Base-by-base conservation (phyloP, 2,113 vertebrate genomes). In the Bombycilla garrulus region DNA sequence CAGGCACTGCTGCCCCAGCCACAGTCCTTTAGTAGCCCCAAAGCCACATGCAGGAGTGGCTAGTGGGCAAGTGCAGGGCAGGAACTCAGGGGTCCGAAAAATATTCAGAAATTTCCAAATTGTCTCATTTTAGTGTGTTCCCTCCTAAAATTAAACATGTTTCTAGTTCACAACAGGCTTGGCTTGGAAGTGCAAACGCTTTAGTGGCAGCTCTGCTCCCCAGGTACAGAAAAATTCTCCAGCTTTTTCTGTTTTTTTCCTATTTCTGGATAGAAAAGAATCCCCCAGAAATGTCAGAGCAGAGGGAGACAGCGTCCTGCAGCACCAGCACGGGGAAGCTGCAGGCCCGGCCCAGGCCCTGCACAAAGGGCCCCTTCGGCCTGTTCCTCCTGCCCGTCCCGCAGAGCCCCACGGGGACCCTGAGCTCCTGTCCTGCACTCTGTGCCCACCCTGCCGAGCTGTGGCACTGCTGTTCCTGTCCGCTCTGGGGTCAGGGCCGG, bases 321-420 rank as follows among this genome's bases (percentile, higher is more conserved):
- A 36, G 26, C 5, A 0, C 4, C 0, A 0, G 47, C 0, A 0
- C 20, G 7, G 66, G 66, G 35, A 56, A 51, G 20, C 53, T 65
- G 69, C 40, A 11, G 1, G 4, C 28, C 50, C 82, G 71, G n/a
- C 31, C 28, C 2, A 0, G 21, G 47, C 47, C 8, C 47, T 0
- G 3, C 2, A 10, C 5, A 79, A 77, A 21, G 0, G 0, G 10
- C 36, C 3, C 61, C 44, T 38, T 28, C 0, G 0, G 29, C 29
- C 24, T 47, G 14, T 65, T 6, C 36, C 10, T 44, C 23, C 25
- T 7, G 15, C 44, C 51, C 5, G 4, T 18, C 48, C 72, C 1
- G 0, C 60, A 51, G 57, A 65, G 22, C 38, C 38, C 28, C 3
- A 9, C 15, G 8, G 25, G 28, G 5, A 29, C 18, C 44, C 40